A percentile compares a stretch with the other conserved stretches of the same genome.
Evolutionary conservation across 1,140 invertebrate genomes (phyloP).

Genomic region (Drosophila yakuba): DNA sequence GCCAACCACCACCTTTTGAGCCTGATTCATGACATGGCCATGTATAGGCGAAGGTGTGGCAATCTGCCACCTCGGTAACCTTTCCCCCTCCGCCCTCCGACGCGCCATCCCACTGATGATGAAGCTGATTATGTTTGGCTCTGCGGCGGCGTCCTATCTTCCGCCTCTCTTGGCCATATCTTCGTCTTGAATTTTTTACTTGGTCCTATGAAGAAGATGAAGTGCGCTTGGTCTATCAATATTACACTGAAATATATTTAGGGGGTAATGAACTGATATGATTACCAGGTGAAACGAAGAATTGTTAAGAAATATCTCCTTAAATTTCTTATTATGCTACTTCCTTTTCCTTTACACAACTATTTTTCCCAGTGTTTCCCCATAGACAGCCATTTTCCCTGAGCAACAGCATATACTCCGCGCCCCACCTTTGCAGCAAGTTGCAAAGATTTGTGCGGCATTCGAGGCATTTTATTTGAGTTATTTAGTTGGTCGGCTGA

Average conservation of each 20-base stretch:
- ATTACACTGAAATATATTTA: slow-evolving; percentile 15
- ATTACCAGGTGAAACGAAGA: too few relatives aligned
- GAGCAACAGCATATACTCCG: slow-evolving; percentile 22
- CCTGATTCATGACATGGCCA: slow-evolving; percentile 44
- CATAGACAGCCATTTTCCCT: background rate
- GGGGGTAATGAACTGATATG: too few relatives aligned
- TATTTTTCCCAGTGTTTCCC: slow-evolving; percentile 3
- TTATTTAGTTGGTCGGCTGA: slow-evolving; percentile 69
- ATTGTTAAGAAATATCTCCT: too few relatives aligned
- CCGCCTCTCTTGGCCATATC: slow-evolving; percentile 18
- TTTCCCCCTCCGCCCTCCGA: background rate
- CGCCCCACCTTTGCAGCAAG: slow-evolving; percentile 36
- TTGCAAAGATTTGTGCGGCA: slow-evolving; percentile 77
- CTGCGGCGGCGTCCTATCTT: slow-evolving; percentile 8
- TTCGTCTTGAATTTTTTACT: slow-evolving; percentile 41
- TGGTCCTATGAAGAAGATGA: slow-evolving; percentile 68
- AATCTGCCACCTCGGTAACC: slow-evolving; percentile 23
- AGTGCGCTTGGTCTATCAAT: slow-evolving; percentile 70
- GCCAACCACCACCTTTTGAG: background rate
- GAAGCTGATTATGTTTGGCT: slow-evolving; percentile 68
- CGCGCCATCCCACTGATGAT: slow-evolving; percentile 51
- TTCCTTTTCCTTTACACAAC: background rate
- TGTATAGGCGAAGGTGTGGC: slow-evolving; percentile 51
- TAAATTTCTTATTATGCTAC: too few relatives aligned
- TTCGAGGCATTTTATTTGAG: slow-evolving; percentile 69